These are phyloP conservation scores for Xestia rhomboidea DNA, from an alignment of 2,888 invertebrate species.

Conservation along the genomic window DNA sequence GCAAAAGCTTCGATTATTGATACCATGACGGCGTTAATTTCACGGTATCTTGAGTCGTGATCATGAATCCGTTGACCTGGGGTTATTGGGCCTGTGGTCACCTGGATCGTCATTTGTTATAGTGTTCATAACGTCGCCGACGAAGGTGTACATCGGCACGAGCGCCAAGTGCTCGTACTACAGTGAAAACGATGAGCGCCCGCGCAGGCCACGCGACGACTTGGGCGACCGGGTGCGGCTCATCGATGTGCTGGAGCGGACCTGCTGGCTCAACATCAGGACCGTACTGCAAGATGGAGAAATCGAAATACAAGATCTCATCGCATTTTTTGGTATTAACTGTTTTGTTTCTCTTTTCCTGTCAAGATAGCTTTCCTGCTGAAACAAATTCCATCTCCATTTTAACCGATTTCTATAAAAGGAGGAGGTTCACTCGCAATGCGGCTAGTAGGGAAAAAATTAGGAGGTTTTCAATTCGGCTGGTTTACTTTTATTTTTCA, in stretches of 20 bases:
- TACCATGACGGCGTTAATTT: conserved; percentile 53
- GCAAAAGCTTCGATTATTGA: conserved; percentile 39
- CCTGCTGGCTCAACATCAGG: conserved; percentile 84
- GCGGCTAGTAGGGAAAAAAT: no score
- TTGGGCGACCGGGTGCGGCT: conserved; percentile 76
- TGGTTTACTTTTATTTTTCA: no score
- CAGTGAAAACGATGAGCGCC: conserved; percentile 86
- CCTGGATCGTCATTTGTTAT: conserved; percentile 77
- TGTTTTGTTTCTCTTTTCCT: not conserved
- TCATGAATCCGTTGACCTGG: conserved; percentile 40
- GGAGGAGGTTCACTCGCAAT: not conserved
- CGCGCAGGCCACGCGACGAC: conserved; percentile 67
- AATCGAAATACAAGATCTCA: conserved; percentile 89
- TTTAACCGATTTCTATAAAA: not conserved
- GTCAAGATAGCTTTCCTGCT: not conserved
- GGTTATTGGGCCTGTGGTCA: conserved; percentile 63
- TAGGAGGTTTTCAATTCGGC: no score
- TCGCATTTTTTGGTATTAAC: conserved; percentile 85
- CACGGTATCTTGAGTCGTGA: conserved; percentile 55
- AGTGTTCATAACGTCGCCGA: conserved; percentile 91
- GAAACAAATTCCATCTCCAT: not conserved
- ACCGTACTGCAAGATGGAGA: conserved; percentile 84
- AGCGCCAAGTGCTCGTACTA: conserved; percentile 84
- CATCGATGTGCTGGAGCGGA: conserved; percentile 82
- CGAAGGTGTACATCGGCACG: conserved; percentile 89